These are phyloP conservation scores for Tromatobia lineatoria DNA, from an alignment of 2,888 invertebrate genomes.

Conservation along the genomic window DNA sequence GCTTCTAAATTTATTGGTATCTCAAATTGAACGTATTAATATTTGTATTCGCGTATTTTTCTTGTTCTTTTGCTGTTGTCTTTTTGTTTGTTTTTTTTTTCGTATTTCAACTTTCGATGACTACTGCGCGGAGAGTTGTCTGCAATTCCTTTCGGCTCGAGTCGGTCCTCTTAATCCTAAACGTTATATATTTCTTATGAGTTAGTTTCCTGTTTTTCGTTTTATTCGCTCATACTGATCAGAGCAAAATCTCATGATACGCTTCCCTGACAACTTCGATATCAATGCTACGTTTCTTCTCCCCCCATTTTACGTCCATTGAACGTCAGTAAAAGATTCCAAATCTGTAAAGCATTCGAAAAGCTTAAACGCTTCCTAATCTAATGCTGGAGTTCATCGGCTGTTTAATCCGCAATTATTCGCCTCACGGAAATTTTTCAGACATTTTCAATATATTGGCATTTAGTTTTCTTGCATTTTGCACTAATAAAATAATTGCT, in stretches of 20 bases:
- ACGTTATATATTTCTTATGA: conserved; percentile 59
- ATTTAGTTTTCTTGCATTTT: background rate
- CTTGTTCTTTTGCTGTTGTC: background rate
- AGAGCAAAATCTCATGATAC: conserved; percentile 47
- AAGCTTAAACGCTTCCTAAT: conserved; percentile 64
- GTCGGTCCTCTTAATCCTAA: conserved; percentile 63
- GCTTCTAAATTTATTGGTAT: conserved; percentile 46
- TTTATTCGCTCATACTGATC: conserved; percentile 18
- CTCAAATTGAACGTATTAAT: conserved; percentile 28
- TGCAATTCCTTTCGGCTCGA: conserved; percentile 58
- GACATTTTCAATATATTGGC: background rate
- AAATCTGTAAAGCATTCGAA: conserved; percentile 74
- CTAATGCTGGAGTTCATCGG: conserved; percentile 54
- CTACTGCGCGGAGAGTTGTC: conserved; percentile 46
- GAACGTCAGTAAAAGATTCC: conserved; percentile 69
- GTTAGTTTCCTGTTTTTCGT: conserved; percentile 52
- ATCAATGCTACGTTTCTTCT: conserved; percentile 43
- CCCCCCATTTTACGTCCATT: conserved; percentile 40
- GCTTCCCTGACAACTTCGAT: conserved; percentile 51
- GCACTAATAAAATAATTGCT: background rate
- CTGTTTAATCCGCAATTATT: conserved; percentile 35
- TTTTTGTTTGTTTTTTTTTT: conserved; percentile 1
- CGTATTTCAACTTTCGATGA: conserved; percentile 46
- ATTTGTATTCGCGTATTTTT: conserved; percentile 1
- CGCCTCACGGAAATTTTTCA: conserved; percentile 33